phyloP scores from a whole-genome alignment of 2,888 invertebrate species.

The Andrena flavipes region DNA sequence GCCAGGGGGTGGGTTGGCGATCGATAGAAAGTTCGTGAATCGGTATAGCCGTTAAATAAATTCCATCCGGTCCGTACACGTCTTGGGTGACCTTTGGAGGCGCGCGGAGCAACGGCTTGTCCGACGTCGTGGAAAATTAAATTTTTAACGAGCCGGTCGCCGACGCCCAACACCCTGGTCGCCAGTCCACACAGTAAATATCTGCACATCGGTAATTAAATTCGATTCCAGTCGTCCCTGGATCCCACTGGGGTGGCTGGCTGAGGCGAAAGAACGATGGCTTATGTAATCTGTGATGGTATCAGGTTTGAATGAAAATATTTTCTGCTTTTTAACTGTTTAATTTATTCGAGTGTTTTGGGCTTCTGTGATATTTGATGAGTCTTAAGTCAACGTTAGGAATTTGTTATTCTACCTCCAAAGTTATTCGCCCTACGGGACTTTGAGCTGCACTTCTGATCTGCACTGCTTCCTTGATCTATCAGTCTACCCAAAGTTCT shows the following conservation, averaged over 20 bases:
- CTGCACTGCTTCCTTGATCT: too few relatives aligned
- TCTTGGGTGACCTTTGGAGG: slow-evolving; percentile 56
- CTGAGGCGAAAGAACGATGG: not conserved
- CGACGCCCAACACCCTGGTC: slow-evolving; percentile 25
- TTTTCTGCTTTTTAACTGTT: not conserved
- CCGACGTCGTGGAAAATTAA: slow-evolving; percentile 68
- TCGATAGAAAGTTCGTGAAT: slow-evolving; percentile 44
- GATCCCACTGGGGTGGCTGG: slow-evolving; percentile 12
- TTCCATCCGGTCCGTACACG: slow-evolving; percentile 39
- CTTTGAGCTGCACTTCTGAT: too few relatives aligned
- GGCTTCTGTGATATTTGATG: too few relatives aligned
- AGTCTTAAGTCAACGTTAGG: too few relatives aligned
- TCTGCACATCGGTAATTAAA: slow-evolving; percentile 80
- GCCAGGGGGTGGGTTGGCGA: not conserved
- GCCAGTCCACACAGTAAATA: slow-evolving; percentile 72
- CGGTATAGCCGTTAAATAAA: slow-evolving; percentile 51
- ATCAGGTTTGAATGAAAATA: not conserved
- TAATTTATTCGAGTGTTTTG: too few relatives aligned
- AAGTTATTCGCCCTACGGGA: too few relatives aligned
- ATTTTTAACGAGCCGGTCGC: slow-evolving; percentile 72
- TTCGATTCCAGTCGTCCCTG: slow-evolving; percentile 69
- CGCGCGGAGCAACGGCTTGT: slow-evolving; percentile 15
- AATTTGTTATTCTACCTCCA: too few relatives aligned
- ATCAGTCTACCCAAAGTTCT: too few relatives aligned
- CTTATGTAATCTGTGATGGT: slow-evolving; percentile 17